phyloP scores from a whole-genome alignment of 2,888 invertebrate genomes.

The Mesorhabditis belari region DNA sequence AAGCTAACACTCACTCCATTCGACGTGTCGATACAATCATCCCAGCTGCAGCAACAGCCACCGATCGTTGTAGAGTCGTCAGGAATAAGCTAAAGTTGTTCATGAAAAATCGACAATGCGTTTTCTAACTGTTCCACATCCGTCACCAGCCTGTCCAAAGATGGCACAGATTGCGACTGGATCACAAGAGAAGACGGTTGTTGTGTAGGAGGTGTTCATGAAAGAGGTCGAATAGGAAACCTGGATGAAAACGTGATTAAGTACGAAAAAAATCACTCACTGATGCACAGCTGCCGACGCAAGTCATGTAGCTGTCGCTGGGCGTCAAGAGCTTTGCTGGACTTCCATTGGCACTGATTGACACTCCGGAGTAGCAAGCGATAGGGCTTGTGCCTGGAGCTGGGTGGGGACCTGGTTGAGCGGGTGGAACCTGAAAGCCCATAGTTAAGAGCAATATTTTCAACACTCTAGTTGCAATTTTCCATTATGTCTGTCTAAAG shows the following conservation, averaged over 20 bases:
- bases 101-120: background rate
- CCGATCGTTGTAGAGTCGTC: background rate
- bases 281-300: background rate
- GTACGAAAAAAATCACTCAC: no score
- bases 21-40: background rate
- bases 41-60: background rate
- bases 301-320: background rate
- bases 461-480: no score
- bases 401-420: constrained; percentile 5
- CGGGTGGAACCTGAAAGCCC: background rate
- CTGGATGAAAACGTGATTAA: no score
- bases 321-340: background rate
- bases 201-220: background rate
- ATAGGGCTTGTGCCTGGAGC: constrained; percentile 19
- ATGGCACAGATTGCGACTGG: background rate
- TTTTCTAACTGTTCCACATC: background rate
- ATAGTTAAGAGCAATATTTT: background rate
- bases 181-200: background rate
- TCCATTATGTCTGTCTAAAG: constrained; percentile 3
- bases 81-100: background rate
- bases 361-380: constrained; percentile 27
- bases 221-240: background rate
- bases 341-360: constrained; percentile 7
- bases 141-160: background rate
- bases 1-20: no score